Conservation (phyloP, 1,140 invertebrate species). For the Heliconius melpomene region DNA sequence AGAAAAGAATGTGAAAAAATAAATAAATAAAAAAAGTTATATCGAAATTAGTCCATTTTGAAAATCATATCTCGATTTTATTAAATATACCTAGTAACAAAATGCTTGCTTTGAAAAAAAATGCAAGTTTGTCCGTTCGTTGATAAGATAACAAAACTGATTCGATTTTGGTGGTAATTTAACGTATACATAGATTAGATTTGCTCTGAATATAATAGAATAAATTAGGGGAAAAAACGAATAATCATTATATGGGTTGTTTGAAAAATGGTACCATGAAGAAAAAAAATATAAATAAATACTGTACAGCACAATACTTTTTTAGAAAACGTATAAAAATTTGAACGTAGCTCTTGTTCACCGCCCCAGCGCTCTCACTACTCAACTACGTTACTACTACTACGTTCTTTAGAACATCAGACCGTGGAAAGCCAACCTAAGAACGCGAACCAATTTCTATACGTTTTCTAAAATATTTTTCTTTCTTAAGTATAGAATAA, state of each 20-base stretch:
- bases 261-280: background rate
- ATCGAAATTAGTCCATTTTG: slow-evolving; percentile 7
- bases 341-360: too few species aligned
- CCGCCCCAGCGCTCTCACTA: too few species aligned
- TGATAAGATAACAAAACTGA: background rate
- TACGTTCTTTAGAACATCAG: too few species aligned
- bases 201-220: background rate
- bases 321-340: too few species aligned
- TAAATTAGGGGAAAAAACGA: background rate
- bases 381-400: too few species aligned
- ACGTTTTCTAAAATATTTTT: too few species aligned
- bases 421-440: too few species aligned
- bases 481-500: too few species aligned
- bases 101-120: background rate
- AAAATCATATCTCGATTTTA: slow-evolving; percentile 3
- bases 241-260: background rate
- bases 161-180: background rate
- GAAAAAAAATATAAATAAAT: background rate
- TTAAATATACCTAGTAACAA: background rate
- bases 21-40: background rate
- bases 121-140: slow-evolving; percentile 7
- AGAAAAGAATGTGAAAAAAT: background rate
- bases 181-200: background rate
- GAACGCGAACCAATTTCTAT: too few species aligned
- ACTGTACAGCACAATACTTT: background rate